phyloP scores from a whole-genome alignment of 2,797 vertebrate genomes.

The Coregonus sp. region DNA sequence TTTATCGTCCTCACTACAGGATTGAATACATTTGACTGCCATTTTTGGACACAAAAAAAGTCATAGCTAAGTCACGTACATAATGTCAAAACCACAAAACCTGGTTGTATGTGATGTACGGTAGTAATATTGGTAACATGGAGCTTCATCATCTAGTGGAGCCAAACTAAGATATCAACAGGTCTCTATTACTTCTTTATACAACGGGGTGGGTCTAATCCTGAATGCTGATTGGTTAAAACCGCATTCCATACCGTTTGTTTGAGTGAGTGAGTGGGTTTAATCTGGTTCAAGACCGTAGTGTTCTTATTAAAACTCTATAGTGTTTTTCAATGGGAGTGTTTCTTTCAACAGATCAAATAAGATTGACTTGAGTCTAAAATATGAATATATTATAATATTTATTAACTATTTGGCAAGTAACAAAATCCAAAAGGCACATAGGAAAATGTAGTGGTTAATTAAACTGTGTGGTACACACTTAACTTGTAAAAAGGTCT shows the following conservation, averaged over 20 bases:
- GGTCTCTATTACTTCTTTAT: too few species aligned
- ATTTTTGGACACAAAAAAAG: not conserved
- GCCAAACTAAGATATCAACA: not conserved
- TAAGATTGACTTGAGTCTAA: conserved; percentile 9
- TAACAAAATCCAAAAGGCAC: not conserved
- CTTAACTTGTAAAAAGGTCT: not conserved
- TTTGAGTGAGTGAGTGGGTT: conserved; percentile 34
- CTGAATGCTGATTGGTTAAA: not conserved
- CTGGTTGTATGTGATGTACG: not conserved
- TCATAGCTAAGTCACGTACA: not conserved
- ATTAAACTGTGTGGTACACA: not conserved
- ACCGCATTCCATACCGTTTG: conserved; percentile 3
- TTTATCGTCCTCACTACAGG: not conserved
- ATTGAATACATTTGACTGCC: not conserved
- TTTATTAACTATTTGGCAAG: conserved; percentile 20
- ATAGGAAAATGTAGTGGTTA: not conserved
- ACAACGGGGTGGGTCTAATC: too few species aligned
- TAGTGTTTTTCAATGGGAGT: not conserved
- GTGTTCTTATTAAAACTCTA: conserved; percentile 59
- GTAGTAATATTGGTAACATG: not conserved
- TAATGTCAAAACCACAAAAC: not conserved
- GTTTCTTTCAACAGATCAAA: conserved; percentile 33
- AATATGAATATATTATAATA: conserved; percentile 12
- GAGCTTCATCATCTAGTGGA: not conserved
- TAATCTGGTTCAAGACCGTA: conserved; percentile 9